These are phyloP conservation scores for Tupaia tana DNA, from an alignment of 2,113 vertebrate species.

Conservation along the genomic window DNA sequence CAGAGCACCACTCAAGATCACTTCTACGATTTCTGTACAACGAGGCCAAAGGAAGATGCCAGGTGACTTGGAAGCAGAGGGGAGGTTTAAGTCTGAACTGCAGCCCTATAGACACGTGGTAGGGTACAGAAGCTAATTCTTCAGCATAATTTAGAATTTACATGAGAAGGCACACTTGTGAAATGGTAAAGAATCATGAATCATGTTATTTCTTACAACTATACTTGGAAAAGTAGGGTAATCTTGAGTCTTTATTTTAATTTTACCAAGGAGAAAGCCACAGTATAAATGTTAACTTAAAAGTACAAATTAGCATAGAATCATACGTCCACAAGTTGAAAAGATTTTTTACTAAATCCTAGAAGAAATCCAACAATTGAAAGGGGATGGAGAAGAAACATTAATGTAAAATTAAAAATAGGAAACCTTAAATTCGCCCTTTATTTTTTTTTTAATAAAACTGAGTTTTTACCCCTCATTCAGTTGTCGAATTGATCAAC, in stretches of 20 bases:
- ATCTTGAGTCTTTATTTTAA: not conserved
- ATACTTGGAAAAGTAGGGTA: not conserved
- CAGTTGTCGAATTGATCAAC: not conserved
- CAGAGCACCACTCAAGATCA: not conserved
- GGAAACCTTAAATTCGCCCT: not conserved
- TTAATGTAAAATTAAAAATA: constrained; percentile 11
- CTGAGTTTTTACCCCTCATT: not conserved
- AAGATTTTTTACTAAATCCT: constrained; percentile 11
- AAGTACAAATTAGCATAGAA: constrained; percentile 32
- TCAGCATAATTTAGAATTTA: not conserved
- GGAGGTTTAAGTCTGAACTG: not conserved
- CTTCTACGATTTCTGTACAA: not conserved
- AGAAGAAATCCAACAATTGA: not conserved
- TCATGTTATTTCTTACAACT: not conserved
- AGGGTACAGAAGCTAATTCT: not conserved
- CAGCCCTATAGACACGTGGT: not conserved
- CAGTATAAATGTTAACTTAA: constrained; percentile 17
- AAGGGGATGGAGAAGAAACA: not conserved
- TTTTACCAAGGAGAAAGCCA: constrained; percentile 34
- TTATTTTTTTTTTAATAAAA: constrained; percentile 10
- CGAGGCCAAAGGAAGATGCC: not conserved
- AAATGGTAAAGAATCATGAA: not conserved
- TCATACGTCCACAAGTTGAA: not conserved
- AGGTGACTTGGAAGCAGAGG: not conserved
- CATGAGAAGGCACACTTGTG: not conserved